A percentile compares a stretch with the other conserved stretches of the same genome.
phyloP scores from a whole-genome alignment of 2,888 invertebrate species.

The Mellilla xanthometata region DNA sequence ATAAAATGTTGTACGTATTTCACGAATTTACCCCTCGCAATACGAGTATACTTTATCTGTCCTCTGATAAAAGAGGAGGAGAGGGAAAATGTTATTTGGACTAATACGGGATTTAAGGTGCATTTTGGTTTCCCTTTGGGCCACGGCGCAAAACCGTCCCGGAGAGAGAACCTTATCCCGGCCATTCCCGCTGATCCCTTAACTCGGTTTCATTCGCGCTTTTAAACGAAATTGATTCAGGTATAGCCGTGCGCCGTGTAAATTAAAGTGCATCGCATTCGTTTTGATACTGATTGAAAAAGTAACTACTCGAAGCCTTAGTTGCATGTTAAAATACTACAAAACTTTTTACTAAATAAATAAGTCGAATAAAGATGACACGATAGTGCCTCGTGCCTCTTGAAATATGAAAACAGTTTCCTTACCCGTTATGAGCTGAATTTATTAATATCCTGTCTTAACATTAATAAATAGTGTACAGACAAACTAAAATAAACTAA shows the following conservation, averaged over 20 bases:
- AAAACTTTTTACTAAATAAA: slow-evolving; percentile 16
- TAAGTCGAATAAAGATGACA: slow-evolving; percentile 15
- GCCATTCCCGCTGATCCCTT: slow-evolving; percentile 44
- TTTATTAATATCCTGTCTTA: slow-evolving; percentile 7
- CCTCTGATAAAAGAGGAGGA: slow-evolving; percentile 48
- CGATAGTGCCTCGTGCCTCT: slow-evolving; percentile 9
- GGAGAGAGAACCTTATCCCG: slow-evolving; percentile 46
- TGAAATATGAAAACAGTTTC: slow-evolving; percentile 10
- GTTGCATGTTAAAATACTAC: slow-evolving; percentile 12
- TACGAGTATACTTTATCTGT: slow-evolving; percentile 48
- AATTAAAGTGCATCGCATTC: slow-evolving; percentile 63
- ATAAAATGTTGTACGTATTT: slow-evolving; percentile 46
- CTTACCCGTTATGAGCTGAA: slow-evolving; percentile 22
- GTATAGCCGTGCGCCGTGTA: slow-evolving; percentile 36
- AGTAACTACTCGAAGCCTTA: slow-evolving; percentile 43
- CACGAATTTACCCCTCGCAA: slow-evolving; percentile 39
- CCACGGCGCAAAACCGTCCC: slow-evolving; percentile 43
- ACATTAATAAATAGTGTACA: neutral
- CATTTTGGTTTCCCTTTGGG: slow-evolving; percentile 45
- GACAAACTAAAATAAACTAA: neutral
- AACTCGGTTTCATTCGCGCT: slow-evolving; percentile 42
- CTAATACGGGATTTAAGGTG: slow-evolving; percentile 57
- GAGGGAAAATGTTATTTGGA: slow-evolving; percentile 45
- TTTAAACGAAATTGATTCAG: slow-evolving; percentile 57
- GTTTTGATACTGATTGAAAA: slow-evolving; percentile 60